A percentile compares a stretch with the other conserved stretches of the same genome.
Evolutionary conservation across 1,140 invertebrate genomes (phyloP).

Genomic region (Papilio xuthus): DNA sequence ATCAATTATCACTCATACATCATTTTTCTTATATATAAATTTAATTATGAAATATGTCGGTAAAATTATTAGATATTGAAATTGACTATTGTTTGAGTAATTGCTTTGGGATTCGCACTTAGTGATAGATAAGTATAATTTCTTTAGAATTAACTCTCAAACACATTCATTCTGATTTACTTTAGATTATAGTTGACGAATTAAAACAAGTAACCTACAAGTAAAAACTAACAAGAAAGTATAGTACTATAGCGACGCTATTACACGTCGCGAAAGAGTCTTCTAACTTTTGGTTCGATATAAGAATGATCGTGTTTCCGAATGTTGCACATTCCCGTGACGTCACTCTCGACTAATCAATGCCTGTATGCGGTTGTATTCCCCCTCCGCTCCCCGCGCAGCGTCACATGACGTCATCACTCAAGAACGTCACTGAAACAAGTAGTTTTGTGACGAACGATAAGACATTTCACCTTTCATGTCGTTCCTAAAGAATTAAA

Average conservation of each 20-base stretch:
- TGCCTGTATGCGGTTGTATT: neutral
- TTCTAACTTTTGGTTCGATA: too few species aligned
- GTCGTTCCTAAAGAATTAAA: neutral
- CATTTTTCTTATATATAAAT: neutral
- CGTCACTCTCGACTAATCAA: neutral
- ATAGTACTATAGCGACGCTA: too few species aligned
- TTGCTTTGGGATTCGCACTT: neutral
- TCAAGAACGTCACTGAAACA: neutral
- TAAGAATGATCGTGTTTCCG: too few species aligned
- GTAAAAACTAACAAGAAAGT: too few species aligned
- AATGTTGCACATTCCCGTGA: neutral
- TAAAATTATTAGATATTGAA: neutral
- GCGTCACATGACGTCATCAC: neutral
- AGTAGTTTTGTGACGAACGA: neutral
- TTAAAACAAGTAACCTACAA: too few species aligned
- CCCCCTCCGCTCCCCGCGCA: neutral
- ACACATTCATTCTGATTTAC: too few species aligned
- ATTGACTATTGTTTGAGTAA: neutral
- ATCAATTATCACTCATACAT: constrained; percentile 6
- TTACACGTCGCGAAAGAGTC: too few species aligned
- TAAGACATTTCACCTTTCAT: neutral
- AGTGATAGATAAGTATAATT: too few species aligned
- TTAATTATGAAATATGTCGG: neutral
- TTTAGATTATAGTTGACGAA: too few species aligned
- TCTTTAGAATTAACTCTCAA: too few species aligned